Evolutionary conservation across 35 echinoderm and acorn worm species (phyloP).

Genomic region (Apostichopus californicus): DNA sequence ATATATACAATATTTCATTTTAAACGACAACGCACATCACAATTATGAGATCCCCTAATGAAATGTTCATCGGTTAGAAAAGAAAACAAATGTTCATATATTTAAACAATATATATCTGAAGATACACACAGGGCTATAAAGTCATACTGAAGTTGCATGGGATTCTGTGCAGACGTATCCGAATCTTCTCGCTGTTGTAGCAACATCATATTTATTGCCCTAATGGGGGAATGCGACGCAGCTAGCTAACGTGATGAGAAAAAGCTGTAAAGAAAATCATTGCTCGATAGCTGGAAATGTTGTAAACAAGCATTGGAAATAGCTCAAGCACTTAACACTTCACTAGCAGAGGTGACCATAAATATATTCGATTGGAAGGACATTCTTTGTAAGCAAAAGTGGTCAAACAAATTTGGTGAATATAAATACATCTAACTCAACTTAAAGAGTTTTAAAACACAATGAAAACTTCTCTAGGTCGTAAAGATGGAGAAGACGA

Average conservation of each 20-base stretch:
- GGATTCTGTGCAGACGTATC: no score
- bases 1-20: no score
- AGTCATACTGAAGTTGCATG: no score
- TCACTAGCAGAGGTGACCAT: slow-evolving; percentile 14
- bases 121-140: no score
- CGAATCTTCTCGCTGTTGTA: not conserved
- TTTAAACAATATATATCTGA: no score
- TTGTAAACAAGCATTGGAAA: slow-evolving; percentile 23
- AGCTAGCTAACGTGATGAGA: slow-evolving; percentile 42
- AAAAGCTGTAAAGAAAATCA: slow-evolving; percentile 7
- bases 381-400: slow-evolving; percentile 24
- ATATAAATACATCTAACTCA: slow-evolving; percentile 43
- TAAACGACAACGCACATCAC: no score
- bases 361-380: slow-evolving; percentile 25
- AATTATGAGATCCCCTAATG: no score
- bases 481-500: not conserved
- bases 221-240: slow-evolving; percentile 53
- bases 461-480: not conserved
- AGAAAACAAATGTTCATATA: no score
- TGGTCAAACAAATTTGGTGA: slow-evolving; percentile 32
- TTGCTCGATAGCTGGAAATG: slow-evolving; percentile 15
- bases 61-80: no score
- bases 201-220: slow-evolving; percentile 55
- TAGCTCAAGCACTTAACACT: slow-evolving; percentile 26
- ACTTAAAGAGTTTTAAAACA: not conserved